Conservation (phyloP, 1,140 invertebrate species). For the Musca domestica region DNA sequence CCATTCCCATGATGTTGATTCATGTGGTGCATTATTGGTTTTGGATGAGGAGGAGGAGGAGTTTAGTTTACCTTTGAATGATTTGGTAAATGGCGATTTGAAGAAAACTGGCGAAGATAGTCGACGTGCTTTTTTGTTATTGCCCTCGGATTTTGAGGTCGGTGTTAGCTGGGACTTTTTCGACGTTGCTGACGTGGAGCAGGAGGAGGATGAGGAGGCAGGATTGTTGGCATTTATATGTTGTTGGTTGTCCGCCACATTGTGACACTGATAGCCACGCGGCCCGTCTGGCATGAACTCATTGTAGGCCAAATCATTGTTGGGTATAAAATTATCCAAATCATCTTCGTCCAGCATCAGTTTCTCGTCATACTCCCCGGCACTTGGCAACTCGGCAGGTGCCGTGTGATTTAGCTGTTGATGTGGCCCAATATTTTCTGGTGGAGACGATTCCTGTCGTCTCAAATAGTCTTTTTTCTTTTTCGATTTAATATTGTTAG, state of each 20-base stretch:
- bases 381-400: conserved; percentile 5
- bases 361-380: conserved; percentile 42
- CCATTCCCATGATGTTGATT: conserved; percentile 53
- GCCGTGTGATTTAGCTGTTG: not conserved
- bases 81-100: conserved; percentile 60
- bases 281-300: conserved; percentile 53
- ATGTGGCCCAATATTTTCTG: conserved; percentile 21
- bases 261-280: conserved; percentile 44
- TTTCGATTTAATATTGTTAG: conserved; percentile 15
- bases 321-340: conserved; percentile 48
- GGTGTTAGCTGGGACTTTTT: not conserved
- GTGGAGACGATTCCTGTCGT: conserved; percentile 43
- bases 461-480: conserved; percentile 28
- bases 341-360: conserved; percentile 50
- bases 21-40: conserved; percentile 37
- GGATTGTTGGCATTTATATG: conserved; percentile 37
- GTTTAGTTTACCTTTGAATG: conserved; percentile 33
- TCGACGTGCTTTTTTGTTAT: conserved; percentile 51
- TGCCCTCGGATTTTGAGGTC: not conserved
- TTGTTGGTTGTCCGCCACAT: conserved; percentile 50
- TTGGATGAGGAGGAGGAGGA: conserved; percentile 16
- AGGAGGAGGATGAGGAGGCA: not conserved
- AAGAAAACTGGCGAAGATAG: conserved; percentile 66
- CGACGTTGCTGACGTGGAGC: not conserved
- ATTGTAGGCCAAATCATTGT: conserved; percentile 47